Evolutionary conservation across 2,797 vertebrate genomes (phyloP), one percentile per base, ranked within the genome.

Genomic region (Sebastiscus tertius): DNA sequence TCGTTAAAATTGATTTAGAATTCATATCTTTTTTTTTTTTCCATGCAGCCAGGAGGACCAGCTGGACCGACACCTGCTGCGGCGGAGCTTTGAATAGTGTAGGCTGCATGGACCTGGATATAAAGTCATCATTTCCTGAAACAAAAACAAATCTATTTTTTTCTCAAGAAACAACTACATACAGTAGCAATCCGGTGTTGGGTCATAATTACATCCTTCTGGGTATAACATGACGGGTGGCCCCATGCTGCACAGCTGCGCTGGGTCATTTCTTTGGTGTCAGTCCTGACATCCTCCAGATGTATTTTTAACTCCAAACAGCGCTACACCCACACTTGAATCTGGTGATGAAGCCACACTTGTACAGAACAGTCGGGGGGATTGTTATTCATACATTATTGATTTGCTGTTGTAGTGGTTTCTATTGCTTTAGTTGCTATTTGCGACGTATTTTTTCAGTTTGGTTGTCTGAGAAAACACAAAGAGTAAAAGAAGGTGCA

Each of bases 331-430:
- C 65, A 27, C 75, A 71, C 55, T 6, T 55, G 75, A 72, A 72
- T 39, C 46, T 42, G 22, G 63, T 11, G 72, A 82, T 64, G 33
- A 66, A 83, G 54, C 60, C 62, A 46, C 61, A 64, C 54, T 72
- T 65, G 33, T 33, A 56, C 31, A 33, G n/a, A 70, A 55, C 62
- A 78, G 79, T 54, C 33, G 18, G 42, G 55, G 64, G 46, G 33
- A 65, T 76, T 70, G 80, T 75, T 75, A 60, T 87, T 82, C 77
- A 83, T 84, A 63, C 76, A 82, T 87, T 77, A 84, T 86, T 86
- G 81, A 87, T 90, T 79, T 67, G 74, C 80, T 76, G 69, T 71
- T 77, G 63, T 31, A 4, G 56, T 59, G 62, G 67, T 39, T 77
- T 79, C 62, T 64, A 24, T 75, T 80, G 66, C 67, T 83, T 84